Evolutionary conservation across 2,888 invertebrate genomes (phyloP), one percentile per base, ranked within the genome.

Genomic region (Pristionchus fissidentatus): DNA sequence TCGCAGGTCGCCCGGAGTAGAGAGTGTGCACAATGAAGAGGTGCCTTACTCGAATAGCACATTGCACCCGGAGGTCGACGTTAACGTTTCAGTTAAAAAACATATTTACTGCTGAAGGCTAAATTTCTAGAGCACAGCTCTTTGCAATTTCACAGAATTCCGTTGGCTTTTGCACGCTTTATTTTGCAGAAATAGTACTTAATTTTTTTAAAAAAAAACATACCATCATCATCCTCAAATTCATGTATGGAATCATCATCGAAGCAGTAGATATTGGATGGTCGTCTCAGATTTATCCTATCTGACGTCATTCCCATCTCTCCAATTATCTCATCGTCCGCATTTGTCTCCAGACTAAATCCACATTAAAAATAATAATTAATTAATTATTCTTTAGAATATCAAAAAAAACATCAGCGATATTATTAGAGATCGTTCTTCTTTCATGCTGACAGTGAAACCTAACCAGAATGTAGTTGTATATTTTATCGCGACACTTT

Each of bases 161-260:
- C n/a, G n/a, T n/a, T n/a, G n/a, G n/a, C n/a, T n/a, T n/a, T n/a
- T n/a, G n/a, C n/a, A n/a, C n/a, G n/a, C n/a, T 29, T 38, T 26
- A 80, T 46, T n/a, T n/a, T n/a, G n/a, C n/a, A n/a, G n/a, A n/a
- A n/a, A n/a, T n/a, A n/a, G n/a, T n/a, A 10, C 79, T 38, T 32
- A 26, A 29, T 29, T 15, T 46, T 26, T 29, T 29, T 3, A 32
- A 32, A 32, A 5, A 32, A 38, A 38, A 79, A 85, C 89, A 83
- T 83, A 89, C 90, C 90, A 84, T 88, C 88, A 70, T 90, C 89
- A 83, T 91, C 91, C 83, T 92, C 91, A 79, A 91, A 91, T 84
- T 91, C 91, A 84, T 91, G 91, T 19, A 89, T 87, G n/a, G 87
- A 87, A 84, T 91, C 91, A 77, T 91, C 91, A 80, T 91, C 91